A percentile compares a stretch with the other conserved stretches of the same genome.
These are phyloP conservation scores for Imbricaverruca yamaguchii DNA, from an alignment of 2,888 invertebrate genomes.

Conservation along the genomic window DNA sequence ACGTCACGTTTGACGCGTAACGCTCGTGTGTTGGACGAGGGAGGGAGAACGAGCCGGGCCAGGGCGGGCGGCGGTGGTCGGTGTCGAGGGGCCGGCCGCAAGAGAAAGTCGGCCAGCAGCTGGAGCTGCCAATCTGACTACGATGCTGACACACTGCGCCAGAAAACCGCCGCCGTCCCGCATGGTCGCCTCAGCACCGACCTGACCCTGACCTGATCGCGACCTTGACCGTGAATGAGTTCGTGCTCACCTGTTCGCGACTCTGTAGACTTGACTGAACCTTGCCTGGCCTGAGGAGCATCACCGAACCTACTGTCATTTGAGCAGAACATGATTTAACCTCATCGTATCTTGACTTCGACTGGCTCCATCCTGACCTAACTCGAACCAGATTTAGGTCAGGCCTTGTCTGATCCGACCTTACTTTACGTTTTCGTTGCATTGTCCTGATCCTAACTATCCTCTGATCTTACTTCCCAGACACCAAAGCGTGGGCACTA, in stretches of 20 bases:
- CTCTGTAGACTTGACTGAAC: too few relatives aligned
- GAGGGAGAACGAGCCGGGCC: neutral
- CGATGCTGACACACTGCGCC: slow-evolving; percentile 5
- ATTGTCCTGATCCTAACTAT: too few relatives aligned
- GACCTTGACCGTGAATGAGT: neutral
- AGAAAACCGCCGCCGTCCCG: neutral
- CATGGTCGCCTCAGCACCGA: neutral
- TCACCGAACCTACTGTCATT: too few relatives aligned
- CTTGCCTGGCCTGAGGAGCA: too few relatives aligned
- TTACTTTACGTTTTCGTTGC: too few relatives aligned
- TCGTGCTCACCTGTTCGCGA: too few relatives aligned
- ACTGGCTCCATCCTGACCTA: too few relatives aligned
- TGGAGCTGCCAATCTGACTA: neutral
- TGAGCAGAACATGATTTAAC: too few relatives aligned
- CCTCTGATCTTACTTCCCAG: too few relatives aligned
- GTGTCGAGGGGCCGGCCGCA: neutral
- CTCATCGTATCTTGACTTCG: too few relatives aligned
- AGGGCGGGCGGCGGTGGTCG: neutral
- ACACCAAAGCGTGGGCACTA: too few relatives aligned
- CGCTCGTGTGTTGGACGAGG: neutral
- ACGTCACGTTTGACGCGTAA: neutral
- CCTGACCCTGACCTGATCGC: neutral
- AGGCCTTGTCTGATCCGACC: neutral
- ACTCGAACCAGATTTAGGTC: too few relatives aligned
- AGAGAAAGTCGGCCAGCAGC: slow-evolving; percentile 1